These are phyloP conservation scores for Oscheius sp. DNA, from an alignment of 2,888 invertebrate genomes.

Conservation along the genomic window DNA sequence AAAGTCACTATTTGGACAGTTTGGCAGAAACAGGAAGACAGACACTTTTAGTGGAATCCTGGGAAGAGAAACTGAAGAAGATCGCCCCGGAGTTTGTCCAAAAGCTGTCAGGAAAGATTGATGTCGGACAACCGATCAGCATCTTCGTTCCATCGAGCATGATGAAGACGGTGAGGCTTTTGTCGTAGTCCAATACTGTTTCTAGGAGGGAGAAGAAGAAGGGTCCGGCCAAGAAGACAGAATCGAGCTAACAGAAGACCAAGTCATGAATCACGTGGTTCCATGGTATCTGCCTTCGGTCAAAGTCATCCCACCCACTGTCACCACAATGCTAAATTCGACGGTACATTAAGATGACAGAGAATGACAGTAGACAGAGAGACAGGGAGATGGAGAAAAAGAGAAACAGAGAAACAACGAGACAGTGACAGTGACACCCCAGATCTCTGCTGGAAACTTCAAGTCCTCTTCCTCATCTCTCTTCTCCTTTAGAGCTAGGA, in stretches of 20 bases:
- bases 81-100: constrained; percentile 11
- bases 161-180: constrained; percentile 3
- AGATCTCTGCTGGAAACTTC: constrained; percentile 33
- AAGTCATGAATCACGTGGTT: constrained; percentile 12
- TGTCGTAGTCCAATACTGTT: neutral
- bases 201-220: neutral
- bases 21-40: neutral
- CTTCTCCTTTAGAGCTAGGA: neutral
- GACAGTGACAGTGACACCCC: neutral
- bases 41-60: constrained; percentile 22
- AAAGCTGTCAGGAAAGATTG: neutral
- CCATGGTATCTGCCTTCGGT: constrained; percentile 19
- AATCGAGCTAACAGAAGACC: constrained; percentile 1
- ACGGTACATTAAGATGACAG: neutral
- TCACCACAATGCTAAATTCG: constrained; percentile 24
- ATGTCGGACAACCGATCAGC: constrained; percentile 9
- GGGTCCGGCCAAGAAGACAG: neutral
- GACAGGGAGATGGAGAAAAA: no score
- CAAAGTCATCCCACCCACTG: constrained; percentile 5
- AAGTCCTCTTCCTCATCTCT: neutral
- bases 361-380: neutral
- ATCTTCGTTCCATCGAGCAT: constrained; percentile 15
- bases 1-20: no score
- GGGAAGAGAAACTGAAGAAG: constrained; percentile 21
- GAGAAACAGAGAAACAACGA: no score